phyloP scores from a whole-genome alignment of 2,888 invertebrate species.

The Zele albiditarsus region DNA sequence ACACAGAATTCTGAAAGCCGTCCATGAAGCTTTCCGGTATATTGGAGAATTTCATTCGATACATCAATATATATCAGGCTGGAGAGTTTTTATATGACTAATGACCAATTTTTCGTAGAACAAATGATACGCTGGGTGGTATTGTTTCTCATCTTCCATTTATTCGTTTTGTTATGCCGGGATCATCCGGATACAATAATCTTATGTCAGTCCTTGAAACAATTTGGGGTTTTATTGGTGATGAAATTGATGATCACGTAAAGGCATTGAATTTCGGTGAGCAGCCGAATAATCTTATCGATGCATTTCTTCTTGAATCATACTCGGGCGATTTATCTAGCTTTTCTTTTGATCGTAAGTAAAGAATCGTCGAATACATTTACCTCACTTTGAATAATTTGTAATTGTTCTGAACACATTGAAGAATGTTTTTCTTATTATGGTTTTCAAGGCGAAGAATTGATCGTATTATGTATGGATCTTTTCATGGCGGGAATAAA shows the following conservation, averaged over 20 bases:
- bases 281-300: constrained; percentile 77
- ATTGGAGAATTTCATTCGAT: not conserved
- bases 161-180: constrained; percentile 79
- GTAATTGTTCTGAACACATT: not conserved
- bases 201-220: constrained; percentile 74
- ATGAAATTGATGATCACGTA: constrained; percentile 63
- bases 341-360: constrained; percentile 62
- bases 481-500: constrained; percentile 82
- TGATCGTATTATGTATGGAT: constrained; percentile 77
- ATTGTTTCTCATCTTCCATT: constrained; percentile 81
- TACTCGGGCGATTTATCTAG: constrained; percentile 47
- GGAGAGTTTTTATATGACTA: constrained; percentile 64
- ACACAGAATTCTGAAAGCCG: constrained; percentile 75
- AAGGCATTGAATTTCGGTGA: constrained; percentile 47
- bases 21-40: constrained; percentile 78
- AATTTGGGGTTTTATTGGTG: constrained; percentile 76
- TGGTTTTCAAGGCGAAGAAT: constrained; percentile 67
- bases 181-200: constrained; percentile 77
- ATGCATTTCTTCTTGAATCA: constrained; percentile 77
- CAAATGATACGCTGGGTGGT: constrained; percentile 80
- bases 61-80: not conserved
- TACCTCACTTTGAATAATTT: not conserved
- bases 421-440: not conserved
- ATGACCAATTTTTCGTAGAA: constrained; percentile 66
- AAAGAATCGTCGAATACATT: not conserved